Evolutionary conservation across 2,888 invertebrate species (phyloP), one percentile per base, ranked within the genome.

Genomic region (Drosophila rubida): DNA sequence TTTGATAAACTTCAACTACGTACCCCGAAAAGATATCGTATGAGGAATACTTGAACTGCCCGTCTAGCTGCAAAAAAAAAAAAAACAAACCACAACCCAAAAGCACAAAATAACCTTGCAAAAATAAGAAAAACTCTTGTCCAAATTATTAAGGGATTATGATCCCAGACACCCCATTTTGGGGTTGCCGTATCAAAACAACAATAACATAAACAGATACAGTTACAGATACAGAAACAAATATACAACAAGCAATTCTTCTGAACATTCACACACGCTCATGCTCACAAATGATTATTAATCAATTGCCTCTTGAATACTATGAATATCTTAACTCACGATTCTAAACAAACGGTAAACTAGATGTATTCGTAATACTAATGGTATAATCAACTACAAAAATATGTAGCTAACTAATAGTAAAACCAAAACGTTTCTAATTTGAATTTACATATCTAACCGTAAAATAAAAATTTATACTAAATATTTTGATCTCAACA

Each of bases 251-350:
- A 80, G 54, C 65, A 69, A 85, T 80, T 83, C 78, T 86, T 85
- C 80, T 85, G 87, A 90, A 91, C 92, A 92, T 92, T 92, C 92
- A 92, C 92, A 92, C 92, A 92, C 91, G 92, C 92, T 92, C 92
- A 91, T 91, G 92, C 92, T 92, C 92, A 92, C 91, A 86, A 83
- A 83, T 87, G 81, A 83, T 78, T 32, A 85, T 79, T 87, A 85
- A 80, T 84, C 67, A 80, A 81, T 69, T 70, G 70, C 78, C 85
- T 87, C 65, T 71, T 72, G 70, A 86, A 73, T 71, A 81, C 79
- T 86, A 70, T 83, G 66, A 81, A 82, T 76, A 70, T 82, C 65
- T 87, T 84, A 84, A 87, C 82, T 72, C 69, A 75, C 66, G 78
- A 78, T 61, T 82, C 77, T 88, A 76, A 78, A 78, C 46, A 78